A percentile compares a stretch with the other conserved stretches of the same genome.
phyloP scores from a whole-genome alignment of 2,797 vertebrate species.

The Crenuchus spilurus region DNA sequence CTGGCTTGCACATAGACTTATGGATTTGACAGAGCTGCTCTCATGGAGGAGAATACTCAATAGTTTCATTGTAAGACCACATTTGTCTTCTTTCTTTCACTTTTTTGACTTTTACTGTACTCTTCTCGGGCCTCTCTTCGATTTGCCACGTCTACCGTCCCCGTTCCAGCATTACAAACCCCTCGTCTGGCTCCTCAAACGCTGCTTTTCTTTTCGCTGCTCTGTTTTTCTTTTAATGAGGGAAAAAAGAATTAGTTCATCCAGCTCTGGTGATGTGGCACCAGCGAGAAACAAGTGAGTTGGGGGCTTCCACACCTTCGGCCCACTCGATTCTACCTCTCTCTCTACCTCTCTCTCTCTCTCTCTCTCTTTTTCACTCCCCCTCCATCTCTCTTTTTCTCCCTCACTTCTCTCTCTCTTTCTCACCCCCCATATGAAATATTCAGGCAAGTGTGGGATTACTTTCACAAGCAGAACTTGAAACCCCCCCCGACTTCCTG shows the following conservation, averaged over 20 bases:
- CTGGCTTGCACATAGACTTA: too few relatives aligned
- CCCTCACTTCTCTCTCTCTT: neutral
- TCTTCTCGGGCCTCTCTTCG: neutral
- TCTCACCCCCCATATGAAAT: constrained; percentile 54
- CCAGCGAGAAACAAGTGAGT: constrained; percentile 65
- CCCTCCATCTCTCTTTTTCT: neutral
- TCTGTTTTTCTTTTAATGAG: constrained; percentile 49
- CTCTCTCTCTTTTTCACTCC: neutral
- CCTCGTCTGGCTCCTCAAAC: neutral
- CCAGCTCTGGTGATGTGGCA: constrained; percentile 63
- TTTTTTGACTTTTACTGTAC: neutral
- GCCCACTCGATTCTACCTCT: too few relatives aligned
- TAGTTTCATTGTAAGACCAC: constrained; percentile 13
- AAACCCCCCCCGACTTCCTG: constrained; percentile 80
- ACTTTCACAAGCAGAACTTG: constrained; percentile 78
- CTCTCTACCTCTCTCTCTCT: neutral
- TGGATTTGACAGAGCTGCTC: neutral
- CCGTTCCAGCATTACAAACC: constrained; percentile 8
- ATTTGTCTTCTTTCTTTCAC: constrained; percentile 13
- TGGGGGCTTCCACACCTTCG: constrained; percentile 64
- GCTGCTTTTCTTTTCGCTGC: constrained; percentile 5
- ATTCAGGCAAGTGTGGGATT: constrained; percentile 76
- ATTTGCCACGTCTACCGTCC: constrained; percentile 27
- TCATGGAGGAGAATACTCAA: constrained; percentile 1
- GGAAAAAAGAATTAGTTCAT: constrained; percentile 45